These are phyloP conservation scores for Himalopsyche anomala DNA, from an alignment of 2,888 invertebrate species.

Conservation along the genomic window DNA sequence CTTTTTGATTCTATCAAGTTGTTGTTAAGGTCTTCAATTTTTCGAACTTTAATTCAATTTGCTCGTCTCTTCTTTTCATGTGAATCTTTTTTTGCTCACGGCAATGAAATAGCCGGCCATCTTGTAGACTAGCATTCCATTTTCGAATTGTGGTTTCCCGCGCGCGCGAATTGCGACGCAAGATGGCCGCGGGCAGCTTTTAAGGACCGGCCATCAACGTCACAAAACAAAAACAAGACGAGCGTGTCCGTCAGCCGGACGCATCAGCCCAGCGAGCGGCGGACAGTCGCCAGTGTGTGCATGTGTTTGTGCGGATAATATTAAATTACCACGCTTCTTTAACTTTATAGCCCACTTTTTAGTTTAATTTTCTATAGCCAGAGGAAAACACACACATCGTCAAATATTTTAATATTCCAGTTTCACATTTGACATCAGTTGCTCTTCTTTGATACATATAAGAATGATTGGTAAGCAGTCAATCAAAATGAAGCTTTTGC, in stretches of 20 bases:
- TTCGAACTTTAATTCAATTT: no score
- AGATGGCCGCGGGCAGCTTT: conserved; percentile 28
- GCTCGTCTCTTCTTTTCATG: not conserved
- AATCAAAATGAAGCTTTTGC: no score
- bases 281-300: conserved; percentile 1
- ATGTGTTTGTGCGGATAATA: conserved; percentile 18
- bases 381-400: no score
- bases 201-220: conserved; percentile 30
- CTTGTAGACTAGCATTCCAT: conserved; percentile 3
- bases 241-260: conserved; percentile 34
- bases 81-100: not conserved
- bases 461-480: no score
- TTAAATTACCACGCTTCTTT: conserved; percentile 34
- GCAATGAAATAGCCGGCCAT: conserved; percentile 19
- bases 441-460: no score
- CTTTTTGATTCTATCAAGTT: no score
- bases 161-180: conserved; percentile 26
- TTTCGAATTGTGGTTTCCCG: conserved; percentile 21
- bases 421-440: no score
- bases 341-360: not conserved
- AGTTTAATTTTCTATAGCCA: no score
- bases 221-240: conserved; percentile 34
- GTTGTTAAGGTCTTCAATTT: no score
- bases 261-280: conserved; percentile 26
- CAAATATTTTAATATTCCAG: no score